Base-by-base conservation (phyloP, 2,888 invertebrate species). In the Unio delphinus region DNA sequence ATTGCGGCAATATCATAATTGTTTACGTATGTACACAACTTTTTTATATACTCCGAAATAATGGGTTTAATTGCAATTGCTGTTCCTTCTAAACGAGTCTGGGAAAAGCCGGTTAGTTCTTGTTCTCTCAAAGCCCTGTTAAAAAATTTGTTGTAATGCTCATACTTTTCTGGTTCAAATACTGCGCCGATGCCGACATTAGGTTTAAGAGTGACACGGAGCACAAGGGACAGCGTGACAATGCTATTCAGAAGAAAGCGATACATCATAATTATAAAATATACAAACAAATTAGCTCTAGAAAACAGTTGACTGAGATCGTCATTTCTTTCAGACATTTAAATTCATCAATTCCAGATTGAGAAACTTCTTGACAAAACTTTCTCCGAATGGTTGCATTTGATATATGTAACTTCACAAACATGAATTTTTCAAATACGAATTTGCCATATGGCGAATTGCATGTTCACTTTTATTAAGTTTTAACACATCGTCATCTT, bases 181-280 rank as follows among this genome's bases (percentile, higher is more conserved):
- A 85, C 74, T 61, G 85, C 85, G 20, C 82, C 83, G 55, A 85
- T 78, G 64, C 80, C 81, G 26, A 83, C 78, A 56, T 78, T 68
- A 7, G 78, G 78, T 26, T 70, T 63, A 18, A 64, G 30, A 17
- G 65, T 64, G 65, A 68, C 61, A 26, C 69, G 71, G 59, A 68
- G 69, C 57, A 73, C 70, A 56, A 77, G 65, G 23, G 73, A 68
- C 61, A 77, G 60, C 64, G 60, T 71, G 28, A 67, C 65, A 23
- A 68, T 26, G 26, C 69, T 57, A 67, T 68, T 66, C 65, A 65
- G 65, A 61, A 70, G 65, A 55, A 60, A 55, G 18, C 57, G 45
- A 61, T 34, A 65, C 73, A 73, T 70, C 62, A 59, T 70, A 45
- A 45, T 3, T 15, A 45, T 45, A 45, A 11, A 45, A 45, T 11